Evolutionary conservation across 2,113 vertebrate genomes (phyloP), one percentile per base, ranked within the genome.

Genomic region (Pelvicachromis taeniatus): DNA sequence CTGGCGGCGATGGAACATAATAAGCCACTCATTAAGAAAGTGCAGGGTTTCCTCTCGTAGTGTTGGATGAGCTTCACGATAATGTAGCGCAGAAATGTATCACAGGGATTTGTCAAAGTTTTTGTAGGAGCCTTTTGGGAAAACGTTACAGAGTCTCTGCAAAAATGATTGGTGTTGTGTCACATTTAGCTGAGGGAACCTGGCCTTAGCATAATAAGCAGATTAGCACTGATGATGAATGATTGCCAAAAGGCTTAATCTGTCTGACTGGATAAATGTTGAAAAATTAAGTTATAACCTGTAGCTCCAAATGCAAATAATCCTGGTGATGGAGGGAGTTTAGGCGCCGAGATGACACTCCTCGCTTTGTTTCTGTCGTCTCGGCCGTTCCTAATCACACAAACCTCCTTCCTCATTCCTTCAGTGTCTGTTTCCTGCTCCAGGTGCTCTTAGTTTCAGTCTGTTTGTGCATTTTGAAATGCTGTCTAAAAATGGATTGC

Each of bases 1-100:
- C 85, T 85, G 92, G 82, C 82, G 83, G 88, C 59, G 14, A 48
- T 48, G 65, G 29, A 84, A 86, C 82, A 68, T 48, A 85, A 90
- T 58, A 45, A 85, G 85, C 85, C 29, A 4, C 82, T 92, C 79
- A 85, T 88, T 90, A 89, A 68, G 86, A 54, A 84, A 54, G 54
- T 17, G 58, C 9, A 78, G 75, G 82, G 80, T 87, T 83, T 79
- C 75, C 68, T 85, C 42, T 77, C n/a, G 58, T 26, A 4, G 77
- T 9, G 23, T 40, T 58, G 33, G 75, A 33, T 50, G 61, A 81
- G 82, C 35, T 50, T 77, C n/a, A 9, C 4, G 33, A 79, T 77
- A 9, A 75, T 40, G 56, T n/a, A 54, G 81, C 55, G 19, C 77
- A 82, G 75, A 29, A 59, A 81, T 9, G 77, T 33, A 55, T 75